Evolutionary conservation across 2,113 vertebrate species (phyloP).

Genomic region (Notarius quadriscutis): DNA sequence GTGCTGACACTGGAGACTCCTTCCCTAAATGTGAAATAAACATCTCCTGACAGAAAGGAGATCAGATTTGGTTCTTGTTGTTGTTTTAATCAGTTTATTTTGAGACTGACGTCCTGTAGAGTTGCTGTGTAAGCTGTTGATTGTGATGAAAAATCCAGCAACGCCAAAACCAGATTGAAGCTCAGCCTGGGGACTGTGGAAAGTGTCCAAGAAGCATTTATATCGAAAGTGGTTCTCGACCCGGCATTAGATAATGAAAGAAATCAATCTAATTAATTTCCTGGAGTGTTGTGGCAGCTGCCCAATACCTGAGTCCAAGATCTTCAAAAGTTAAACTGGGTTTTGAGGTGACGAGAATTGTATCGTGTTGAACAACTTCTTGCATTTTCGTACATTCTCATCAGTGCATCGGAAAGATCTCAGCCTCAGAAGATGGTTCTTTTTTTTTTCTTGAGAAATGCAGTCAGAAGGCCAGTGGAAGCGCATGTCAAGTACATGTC

Average conservation of each 20-base stretch:
- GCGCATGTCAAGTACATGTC: background rate
- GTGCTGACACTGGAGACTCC: background rate
- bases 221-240: constrained; percentile 2
- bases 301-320: background rate
- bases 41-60: background rate
- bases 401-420: background rate
- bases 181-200: background rate
- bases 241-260: constrained; percentile 26
- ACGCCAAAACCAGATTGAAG: background rate
- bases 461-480: background rate
- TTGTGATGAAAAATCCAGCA: background rate
- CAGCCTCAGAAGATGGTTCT: background rate
- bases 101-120: background rate
- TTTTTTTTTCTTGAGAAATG: background rate
- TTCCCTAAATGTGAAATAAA: background rate
- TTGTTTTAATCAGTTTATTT: background rate
- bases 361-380: background rate
- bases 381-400: too few relatives aligned
- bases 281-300: constrained; percentile 11
- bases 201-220: constrained; percentile 7
- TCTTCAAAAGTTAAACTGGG: background rate
- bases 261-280: constrained; percentile 13
- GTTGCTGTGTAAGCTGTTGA: background rate
- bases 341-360: background rate
- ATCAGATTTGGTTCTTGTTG: too few relatives aligned